These are phyloP conservation scores for Caenorhabditis virilis DNA, from an alignment of 2,888 invertebrate genomes.

Conservation along the genomic window DNA sequence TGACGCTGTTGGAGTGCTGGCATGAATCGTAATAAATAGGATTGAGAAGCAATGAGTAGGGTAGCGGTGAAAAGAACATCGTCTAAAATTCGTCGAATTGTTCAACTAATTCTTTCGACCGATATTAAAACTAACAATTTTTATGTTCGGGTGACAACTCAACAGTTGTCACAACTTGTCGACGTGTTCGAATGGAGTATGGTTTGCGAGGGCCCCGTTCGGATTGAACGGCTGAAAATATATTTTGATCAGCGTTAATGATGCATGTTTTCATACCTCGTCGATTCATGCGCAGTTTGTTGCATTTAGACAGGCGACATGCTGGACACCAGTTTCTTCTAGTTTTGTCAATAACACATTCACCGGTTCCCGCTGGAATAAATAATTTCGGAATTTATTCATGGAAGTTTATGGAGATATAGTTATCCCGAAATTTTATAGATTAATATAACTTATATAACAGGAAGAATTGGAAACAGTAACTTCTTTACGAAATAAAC, in stretches of 20 bases:
- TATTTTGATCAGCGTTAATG: neutral
- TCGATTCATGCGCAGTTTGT: constrained; percentile 80
- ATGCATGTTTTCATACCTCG: constrained; percentile 72
- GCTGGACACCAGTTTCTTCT: constrained; percentile 86
- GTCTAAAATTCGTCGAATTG: constrained; percentile 10
- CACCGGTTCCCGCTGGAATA: constrained; percentile 76
- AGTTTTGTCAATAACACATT: constrained; percentile 81
- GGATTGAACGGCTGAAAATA: constrained; percentile 79
- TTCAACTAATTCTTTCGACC: too few relatives aligned
- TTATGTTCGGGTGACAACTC: too few relatives aligned
- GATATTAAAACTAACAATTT: too few relatives aligned
- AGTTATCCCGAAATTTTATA: too few relatives aligned
- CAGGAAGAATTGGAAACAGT: too few relatives aligned
- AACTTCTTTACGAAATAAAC: neutral
- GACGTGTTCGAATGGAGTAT: neutral
- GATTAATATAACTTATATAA: too few relatives aligned
- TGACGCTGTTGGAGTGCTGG: constrained; percentile 7
- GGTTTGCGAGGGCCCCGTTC: constrained; percentile 77
- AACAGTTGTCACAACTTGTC: too few relatives aligned
- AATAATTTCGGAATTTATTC: neutral
- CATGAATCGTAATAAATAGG: constrained; percentile 30
- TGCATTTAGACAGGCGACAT: constrained; percentile 81
- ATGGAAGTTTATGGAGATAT: too few relatives aligned
- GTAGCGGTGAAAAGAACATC: constrained; percentile 29
- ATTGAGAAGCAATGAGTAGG: constrained; percentile 13